phyloP scores from a whole-genome alignment of 2,888 invertebrate genomes.

The Argyresthia goedartella region DNA sequence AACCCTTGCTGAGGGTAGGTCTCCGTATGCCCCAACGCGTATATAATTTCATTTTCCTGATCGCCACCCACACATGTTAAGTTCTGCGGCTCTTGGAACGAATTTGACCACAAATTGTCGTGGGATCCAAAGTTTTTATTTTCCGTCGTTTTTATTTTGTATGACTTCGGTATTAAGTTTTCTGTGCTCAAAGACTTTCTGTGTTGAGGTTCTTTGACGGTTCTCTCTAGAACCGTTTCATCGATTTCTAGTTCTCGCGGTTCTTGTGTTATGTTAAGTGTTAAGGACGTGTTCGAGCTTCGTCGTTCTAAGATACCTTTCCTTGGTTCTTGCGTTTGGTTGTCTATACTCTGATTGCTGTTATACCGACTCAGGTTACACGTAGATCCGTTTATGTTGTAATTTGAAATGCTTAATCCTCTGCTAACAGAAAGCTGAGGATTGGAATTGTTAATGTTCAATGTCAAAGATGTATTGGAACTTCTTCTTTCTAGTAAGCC shows the following conservation, averaged over 20 bases:
- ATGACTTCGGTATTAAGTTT: constrained; percentile 66
- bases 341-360: constrained; percentile 61
- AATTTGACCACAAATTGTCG: constrained; percentile 62
- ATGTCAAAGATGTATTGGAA: constrained; percentile 90
- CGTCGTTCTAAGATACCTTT: constrained; percentile 81
- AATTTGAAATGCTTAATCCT: constrained; percentile 62
- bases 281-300: constrained; percentile 86
- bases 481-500: constrained; percentile 87
- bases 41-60: constrained; percentile 63
- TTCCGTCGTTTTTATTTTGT: constrained; percentile 46
- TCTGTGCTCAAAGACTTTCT: constrained; percentile 74
- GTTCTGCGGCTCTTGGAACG: constrained; percentile 49
- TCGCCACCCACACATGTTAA: constrained; percentile 58
- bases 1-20: constrained; percentile 39
- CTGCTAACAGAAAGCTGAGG: constrained; percentile 58
- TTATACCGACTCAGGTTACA: constrained; percentile 61
- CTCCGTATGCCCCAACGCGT: constrained; percentile 57
- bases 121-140: constrained; percentile 55
- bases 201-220: constrained; percentile 50
- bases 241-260: constrained; percentile 60
- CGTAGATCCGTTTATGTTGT: constrained; percentile 61
- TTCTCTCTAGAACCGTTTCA: constrained; percentile 41
- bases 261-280: constrained; percentile 69
- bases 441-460: constrained; percentile 72
- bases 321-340: constrained; percentile 34